phyloP scores from a whole-genome alignment of 1,140 invertebrate genomes.

The Pogonus chalceus region DNA sequence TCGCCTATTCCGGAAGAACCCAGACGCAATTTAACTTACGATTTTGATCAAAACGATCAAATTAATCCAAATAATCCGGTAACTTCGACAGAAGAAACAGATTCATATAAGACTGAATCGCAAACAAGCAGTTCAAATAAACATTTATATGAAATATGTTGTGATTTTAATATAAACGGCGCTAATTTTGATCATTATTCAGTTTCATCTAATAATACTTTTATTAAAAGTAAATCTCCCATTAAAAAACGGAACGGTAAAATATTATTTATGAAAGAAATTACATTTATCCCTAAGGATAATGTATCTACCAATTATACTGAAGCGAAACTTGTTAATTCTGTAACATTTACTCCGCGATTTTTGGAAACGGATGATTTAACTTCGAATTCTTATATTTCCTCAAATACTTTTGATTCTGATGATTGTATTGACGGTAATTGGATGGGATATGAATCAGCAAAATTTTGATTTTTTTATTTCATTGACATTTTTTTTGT shows the following conservation, averaged over 20 bases:
- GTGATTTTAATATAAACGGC: too few relatives aligned
- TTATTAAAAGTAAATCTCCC: too few relatives aligned
- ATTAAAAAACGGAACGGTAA: too few relatives aligned
- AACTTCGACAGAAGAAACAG: too few relatives aligned
- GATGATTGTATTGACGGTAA: slow-evolving; percentile 27
- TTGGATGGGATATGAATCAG: slow-evolving; percentile 31
- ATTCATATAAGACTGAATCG: too few relatives aligned
- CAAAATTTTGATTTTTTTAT: slow-evolving; percentile 27
- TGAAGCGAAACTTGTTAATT: not conserved
- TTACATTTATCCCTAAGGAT: not conserved
- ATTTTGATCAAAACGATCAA: not conserved
- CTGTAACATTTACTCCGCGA: not conserved
- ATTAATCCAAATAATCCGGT: too few relatives aligned
- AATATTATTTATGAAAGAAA: not conserved
- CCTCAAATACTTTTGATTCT: not conserved
- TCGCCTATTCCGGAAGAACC: not conserved
- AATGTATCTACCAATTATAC: not conserved
- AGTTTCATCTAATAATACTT: too few relatives aligned
- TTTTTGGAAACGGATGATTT: not conserved
- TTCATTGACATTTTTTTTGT: slow-evolving; percentile 1
- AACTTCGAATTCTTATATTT: not conserved
- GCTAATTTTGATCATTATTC: too few relatives aligned
- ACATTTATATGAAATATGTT: too few relatives aligned
- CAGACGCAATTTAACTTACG: not conserved
- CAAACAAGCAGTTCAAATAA: too few relatives aligned